Conservation (phyloP, 2,797 vertebrate genomes). For the Thamnophis elegans region DNA sequence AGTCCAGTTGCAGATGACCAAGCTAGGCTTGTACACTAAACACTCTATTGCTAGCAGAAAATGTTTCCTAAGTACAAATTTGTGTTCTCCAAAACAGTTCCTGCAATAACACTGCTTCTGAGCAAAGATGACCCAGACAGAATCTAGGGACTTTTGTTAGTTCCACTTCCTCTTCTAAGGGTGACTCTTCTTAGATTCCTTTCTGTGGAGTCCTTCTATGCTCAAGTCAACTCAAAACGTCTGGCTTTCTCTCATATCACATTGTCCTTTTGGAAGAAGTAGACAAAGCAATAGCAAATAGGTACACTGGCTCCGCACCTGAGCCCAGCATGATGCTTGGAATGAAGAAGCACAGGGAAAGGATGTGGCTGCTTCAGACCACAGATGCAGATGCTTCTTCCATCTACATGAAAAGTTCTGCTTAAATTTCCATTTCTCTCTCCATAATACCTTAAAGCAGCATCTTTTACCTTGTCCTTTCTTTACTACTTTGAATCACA, state of each 20-base stretch:
- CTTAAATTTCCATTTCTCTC: neutral
- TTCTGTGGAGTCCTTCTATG: neutral
- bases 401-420: neutral
- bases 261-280: neutral
- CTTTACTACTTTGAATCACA: neutral
- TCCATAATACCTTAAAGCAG: neutral
- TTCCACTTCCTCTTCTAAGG: neutral
- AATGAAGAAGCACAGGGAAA: neutral
- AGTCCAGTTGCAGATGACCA: neutral
- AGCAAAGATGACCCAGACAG: neutral
- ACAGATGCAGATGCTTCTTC: neutral
- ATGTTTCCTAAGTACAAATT: neutral
- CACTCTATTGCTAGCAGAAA: neutral
- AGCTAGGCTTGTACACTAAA: neutral
- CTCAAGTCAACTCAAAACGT: neutral
- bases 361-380: neutral
- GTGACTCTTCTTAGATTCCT: neutral
- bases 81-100: neutral
- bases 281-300: neutral
- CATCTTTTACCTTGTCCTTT: neutral
- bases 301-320: neutral
- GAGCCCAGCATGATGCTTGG: neutral
- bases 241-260: neutral
- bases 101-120: neutral
- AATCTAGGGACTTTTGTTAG: neutral